A percentile compares a stretch with the other conserved stretches of the same genome.
These are phyloP conservation scores for Melanchra persicariae DNA, from an alignment of 2,888 invertebrate genomes.

Conservation along the genomic window DNA sequence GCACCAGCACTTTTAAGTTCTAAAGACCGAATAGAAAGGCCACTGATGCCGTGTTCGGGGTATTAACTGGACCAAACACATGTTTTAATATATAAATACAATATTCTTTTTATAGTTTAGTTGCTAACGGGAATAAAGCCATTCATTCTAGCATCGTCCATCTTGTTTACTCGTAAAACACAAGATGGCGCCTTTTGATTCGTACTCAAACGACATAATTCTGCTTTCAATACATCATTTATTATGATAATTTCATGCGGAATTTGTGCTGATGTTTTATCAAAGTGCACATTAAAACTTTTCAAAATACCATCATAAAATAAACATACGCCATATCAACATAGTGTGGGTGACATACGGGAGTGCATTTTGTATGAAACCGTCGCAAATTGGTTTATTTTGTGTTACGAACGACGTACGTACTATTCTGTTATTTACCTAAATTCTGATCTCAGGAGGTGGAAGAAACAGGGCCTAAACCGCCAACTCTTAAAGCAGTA, in stretches of 20 bases:
- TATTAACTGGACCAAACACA: too few relatives aligned
- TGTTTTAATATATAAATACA: too few relatives aligned
- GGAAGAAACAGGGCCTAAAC: too few relatives aligned
- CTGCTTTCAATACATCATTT: slow-evolving; percentile 41
- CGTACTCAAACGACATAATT: not conserved
- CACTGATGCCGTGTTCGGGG: too few relatives aligned
- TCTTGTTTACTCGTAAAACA: not conserved
- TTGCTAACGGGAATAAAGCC: too few relatives aligned
- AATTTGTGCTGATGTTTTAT: slow-evolving; percentile 64
- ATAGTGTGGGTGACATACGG: slow-evolving; percentile 60
- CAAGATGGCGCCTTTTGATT: not conserved
- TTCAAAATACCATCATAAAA: slow-evolving; percentile 69
- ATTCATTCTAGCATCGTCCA: not conserved
- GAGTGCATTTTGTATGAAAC: not conserved
- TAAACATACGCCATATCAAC: slow-evolving; percentile 73
- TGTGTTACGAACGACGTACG: too few relatives aligned
- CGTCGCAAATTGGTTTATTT: not conserved
- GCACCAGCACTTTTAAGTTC: too few relatives aligned
- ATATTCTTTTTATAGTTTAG: too few relatives aligned
- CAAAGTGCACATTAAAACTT: slow-evolving; percentile 74
- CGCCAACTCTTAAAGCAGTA: too few relatives aligned
- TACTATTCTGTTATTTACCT: too few relatives aligned
- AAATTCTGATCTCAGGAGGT: too few relatives aligned
- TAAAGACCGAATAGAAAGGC: too few relatives aligned
- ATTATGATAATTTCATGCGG: slow-evolving; percentile 50